Evolutionary conservation across 2,888 invertebrate species (phyloP).

Genomic region (Drosophila nigricruria): DNA sequence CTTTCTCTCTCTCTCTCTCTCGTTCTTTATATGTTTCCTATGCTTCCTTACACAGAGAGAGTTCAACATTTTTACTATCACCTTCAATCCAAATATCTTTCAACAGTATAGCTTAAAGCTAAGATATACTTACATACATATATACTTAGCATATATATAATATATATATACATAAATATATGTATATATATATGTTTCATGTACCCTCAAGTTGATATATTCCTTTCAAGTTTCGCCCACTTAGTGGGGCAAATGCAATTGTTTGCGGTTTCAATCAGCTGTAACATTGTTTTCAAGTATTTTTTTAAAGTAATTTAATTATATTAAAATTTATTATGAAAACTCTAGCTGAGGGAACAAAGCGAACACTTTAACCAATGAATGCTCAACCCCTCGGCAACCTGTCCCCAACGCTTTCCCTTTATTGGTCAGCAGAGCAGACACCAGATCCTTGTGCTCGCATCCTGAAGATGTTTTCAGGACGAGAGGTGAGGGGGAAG

Average conservation of each 20-base stretch:
- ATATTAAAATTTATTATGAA: conserved; percentile 41
- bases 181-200: background rate
- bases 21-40: no score
- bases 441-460: conserved; percentile 18
- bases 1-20: background rate
- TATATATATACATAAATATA: background rate
- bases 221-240: conserved; percentile 6
- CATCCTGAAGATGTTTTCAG: conserved; percentile 7
- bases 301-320: conserved; percentile 33
- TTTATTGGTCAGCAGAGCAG: conserved; percentile 44
- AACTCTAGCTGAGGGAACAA: conserved; percentile 24
- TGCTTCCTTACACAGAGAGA: no score
- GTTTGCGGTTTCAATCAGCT: conserved; percentile 30
- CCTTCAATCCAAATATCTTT: no score
- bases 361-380: conserved; percentile 27
- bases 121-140: background rate
- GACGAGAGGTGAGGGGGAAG: background rate
- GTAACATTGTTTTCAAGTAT: conserved; percentile 19
- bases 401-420: background rate
- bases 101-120: background rate
- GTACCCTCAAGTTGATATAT: background rate
- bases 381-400: background rate
- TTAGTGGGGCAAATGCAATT: conserved; percentile 1
- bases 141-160: background rate
- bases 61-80: background rate